Conservation (phyloP, 2,888 invertebrate genomes). For the Orchesella flavescens region DNA sequence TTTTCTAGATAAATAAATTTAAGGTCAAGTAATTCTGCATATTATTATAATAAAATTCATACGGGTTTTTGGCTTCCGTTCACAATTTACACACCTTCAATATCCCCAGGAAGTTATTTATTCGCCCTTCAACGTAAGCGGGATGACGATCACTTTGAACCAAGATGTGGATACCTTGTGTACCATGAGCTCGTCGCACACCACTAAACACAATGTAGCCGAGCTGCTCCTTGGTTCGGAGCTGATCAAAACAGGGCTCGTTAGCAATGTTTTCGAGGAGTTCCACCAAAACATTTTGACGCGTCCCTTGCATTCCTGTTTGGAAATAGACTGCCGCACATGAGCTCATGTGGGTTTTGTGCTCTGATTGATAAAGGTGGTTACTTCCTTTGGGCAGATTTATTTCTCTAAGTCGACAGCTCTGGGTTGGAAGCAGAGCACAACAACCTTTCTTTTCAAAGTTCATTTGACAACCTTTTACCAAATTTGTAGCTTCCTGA, state of each 20-base stretch:
- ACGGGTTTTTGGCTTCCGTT: neutral
- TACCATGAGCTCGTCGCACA: constrained; percentile 86
- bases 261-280: constrained; percentile 89
- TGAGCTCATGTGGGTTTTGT: constrained; percentile 89
- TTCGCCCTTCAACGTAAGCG: constrained; percentile 86
- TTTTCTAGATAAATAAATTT: constrained; percentile 77
- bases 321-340: constrained; percentile 87
- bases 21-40: too few relatives aligned
- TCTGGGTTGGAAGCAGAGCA: constrained; percentile 88
- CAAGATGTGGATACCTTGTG: constrained; percentile 78
- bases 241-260: constrained; percentile 92
- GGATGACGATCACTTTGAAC: constrained; percentile 88
- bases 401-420: constrained; percentile 86
- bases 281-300: constrained; percentile 86
- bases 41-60: too few relatives aligned
- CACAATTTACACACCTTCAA: constrained; percentile 79
- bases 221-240: constrained; percentile 93
- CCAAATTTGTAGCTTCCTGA: constrained; percentile 82
- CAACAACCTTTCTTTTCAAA: constrained; percentile 73
- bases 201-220: constrained; percentile 97
- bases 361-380: constrained; percentile 84
- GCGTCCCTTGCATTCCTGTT: constrained; percentile 84
- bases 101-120: constrained; percentile 88
- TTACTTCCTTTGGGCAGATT: constrained; percentile 87
- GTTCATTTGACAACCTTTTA: constrained; percentile 75